A percentile compares a stretch with the other conserved stretches of the same genome.
These are phyloP conservation scores for Acanthis flammea DNA, from an alignment of 2,797 vertebrate genomes.

Conservation along the genomic window DNA sequence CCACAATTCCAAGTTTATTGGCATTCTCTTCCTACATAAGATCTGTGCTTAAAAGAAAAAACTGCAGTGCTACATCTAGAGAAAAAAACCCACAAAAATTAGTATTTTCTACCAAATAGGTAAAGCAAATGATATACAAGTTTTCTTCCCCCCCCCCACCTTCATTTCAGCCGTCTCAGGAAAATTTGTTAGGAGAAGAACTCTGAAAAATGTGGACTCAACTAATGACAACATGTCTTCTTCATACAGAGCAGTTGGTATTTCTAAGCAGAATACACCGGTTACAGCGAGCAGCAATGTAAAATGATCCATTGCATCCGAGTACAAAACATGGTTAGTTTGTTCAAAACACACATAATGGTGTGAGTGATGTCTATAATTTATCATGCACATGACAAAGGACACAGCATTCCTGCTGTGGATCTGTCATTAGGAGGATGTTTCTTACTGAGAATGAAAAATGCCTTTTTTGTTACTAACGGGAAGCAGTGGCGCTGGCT, in stretches of 20 bases:
- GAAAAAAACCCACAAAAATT: not conserved
- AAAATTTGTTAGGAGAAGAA: not conserved
- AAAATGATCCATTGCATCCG: not conserved
- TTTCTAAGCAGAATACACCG: not conserved
- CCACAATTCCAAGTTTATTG: not conserved
- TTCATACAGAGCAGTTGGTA: not conserved
- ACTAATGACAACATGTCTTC: not conserved
- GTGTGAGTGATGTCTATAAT: not conserved
- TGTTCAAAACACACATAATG: not conserved
- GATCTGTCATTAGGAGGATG: not conserved
- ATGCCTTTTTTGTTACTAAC: not conserved
- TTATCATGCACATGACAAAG: fast-evolving
- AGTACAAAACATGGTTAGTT: not conserved
- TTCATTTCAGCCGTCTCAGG: not conserved
- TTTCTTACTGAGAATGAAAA: not conserved
- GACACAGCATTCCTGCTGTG: not conserved
- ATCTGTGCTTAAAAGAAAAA: not conserved
- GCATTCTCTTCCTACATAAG: not conserved
- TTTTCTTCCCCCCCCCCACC: not conserved
- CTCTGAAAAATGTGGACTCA: not conserved
- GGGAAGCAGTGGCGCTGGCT: not conserved
- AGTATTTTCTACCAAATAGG: not conserved
- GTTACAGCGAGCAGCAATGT: not conserved
- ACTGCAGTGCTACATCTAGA: not conserved
- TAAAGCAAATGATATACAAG: not conserved